Percentiles rank a stretch among this genome's conserved stretches.
phyloP scores from a whole-genome alignment of 2,797 vertebrate genomes.

The Falco naumanni region DNA sequence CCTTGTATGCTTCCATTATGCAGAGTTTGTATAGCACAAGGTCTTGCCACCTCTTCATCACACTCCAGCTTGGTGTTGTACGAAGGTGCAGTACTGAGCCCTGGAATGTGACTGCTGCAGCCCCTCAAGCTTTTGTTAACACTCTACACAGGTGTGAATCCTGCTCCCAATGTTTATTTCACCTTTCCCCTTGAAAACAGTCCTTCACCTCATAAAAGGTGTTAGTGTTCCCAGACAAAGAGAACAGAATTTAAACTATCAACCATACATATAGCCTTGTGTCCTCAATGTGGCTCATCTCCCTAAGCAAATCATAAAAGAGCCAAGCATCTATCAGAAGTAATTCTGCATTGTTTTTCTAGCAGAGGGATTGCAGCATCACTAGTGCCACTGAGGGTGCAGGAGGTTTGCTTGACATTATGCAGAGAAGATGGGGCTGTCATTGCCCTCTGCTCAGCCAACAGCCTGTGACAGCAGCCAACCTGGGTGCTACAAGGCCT shows the following conservation, averaged over 20 bases:
- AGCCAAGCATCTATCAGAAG: rapidly evolving
- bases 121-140: background rate
- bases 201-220: background rate
- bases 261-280: background rate
- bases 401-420: background rate
- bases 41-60: background rate
- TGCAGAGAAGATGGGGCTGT: background rate
- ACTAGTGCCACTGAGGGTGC: background rate
- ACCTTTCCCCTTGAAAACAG: background rate
- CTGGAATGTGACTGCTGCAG: background rate
- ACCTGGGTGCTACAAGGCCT: rapidly evolving
- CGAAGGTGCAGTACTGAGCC: background rate
- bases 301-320: background rate
- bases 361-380: background rate
- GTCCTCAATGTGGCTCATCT: background rate
- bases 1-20: background rate
- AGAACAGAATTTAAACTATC: background rate
- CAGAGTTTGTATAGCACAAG: background rate
- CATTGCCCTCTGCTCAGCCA: background rate
- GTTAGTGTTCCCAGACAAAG: background rate
- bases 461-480: background rate
- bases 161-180: background rate
- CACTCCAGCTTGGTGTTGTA: background rate
- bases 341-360: background rate
- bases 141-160: background rate